Evolutionary conservation across 2,113 vertebrate species (phyloP).

Genomic region (Pelvicachromis taeniatus): DNA sequence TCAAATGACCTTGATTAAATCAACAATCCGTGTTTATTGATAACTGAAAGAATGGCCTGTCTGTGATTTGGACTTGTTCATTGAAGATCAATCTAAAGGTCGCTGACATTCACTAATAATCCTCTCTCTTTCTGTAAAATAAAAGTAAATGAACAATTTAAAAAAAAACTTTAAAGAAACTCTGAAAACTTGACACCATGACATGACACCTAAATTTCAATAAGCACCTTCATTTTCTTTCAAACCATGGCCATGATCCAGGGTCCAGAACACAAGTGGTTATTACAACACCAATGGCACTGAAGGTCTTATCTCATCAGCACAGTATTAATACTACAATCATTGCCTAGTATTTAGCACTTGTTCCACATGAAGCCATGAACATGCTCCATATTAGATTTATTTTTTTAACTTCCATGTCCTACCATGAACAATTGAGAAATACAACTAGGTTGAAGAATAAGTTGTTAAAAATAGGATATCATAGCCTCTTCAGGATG

Average conservation of each 20-base stretch:
- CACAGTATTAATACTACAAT: background rate
- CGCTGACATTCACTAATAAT: background rate
- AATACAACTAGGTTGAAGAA: background rate
- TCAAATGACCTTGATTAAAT: background rate
- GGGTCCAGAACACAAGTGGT: background rate
- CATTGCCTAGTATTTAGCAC: background rate
- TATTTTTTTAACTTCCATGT: background rate
- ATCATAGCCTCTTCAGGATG: background rate
- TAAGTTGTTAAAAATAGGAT: background rate
- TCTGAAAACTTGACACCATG: background rate
- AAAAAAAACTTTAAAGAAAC: background rate
- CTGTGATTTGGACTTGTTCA: background rate
- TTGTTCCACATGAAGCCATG: background rate
- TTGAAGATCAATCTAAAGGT: background rate
- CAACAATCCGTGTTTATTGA: background rate
- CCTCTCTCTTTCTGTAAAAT: background rate
- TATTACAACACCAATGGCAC: background rate
- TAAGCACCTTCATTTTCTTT: background rate
- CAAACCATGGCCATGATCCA: background rate
- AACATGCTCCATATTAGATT: background rate
- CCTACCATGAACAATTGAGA: background rate
- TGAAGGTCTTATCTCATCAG: background rate
- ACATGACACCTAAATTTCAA: background rate
- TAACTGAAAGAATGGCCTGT: background rate
- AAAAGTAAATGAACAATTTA: background rate